Evolutionary conservation across 2,113 vertebrate species (phyloP), one percentile per base, ranked within the genome.

Genomic region (Arizona elegans): DNA sequence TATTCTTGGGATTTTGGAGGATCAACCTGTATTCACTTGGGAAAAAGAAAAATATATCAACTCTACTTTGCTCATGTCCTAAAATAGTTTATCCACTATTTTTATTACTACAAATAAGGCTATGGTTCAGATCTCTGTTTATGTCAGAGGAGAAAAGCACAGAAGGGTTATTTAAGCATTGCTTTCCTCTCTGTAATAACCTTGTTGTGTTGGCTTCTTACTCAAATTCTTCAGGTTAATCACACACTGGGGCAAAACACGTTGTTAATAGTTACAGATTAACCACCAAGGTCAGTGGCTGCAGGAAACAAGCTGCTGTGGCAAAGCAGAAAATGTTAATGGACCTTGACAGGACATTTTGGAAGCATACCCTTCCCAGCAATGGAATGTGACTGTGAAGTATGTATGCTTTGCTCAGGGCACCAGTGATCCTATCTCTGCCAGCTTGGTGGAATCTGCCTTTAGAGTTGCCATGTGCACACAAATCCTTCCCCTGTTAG

Each of bases 181-280:
- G 88, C 88, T 94, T 90, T 90, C 88, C 58, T 94, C 91, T 33
- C 33, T 86, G 85, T 43, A 92, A 89, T 53, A 8, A 11, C 47
- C 75, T 56, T 56, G 89, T 93, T 93, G 93, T 56, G 89, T 92
- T 93, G 93, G 91, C 65, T 89, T 43, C 13, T 75, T 91, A 43
- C 70, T 88, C 43, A 90, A 92, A 92, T 89, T 93, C 89, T 90
- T 58, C 91, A 90, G 91, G 91, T 94, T 92, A 91, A 95, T 58
- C 91, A 70, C 87, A 58, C 92, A 70, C 47, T 53, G 4, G 59
- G 53, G 89, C 86, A 23, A 65, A 90, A 92, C 59, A 21, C 93
- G 90, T 52, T 88, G 94, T 95, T 96, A 95, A 94, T 33, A 70
- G 93, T 90, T 94, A 94, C 58, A 90, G 33, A 95, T 95, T 96